Conservation (phyloP, 2,113 vertebrate genomes). For the human (Homo sapiens) region DNA sequence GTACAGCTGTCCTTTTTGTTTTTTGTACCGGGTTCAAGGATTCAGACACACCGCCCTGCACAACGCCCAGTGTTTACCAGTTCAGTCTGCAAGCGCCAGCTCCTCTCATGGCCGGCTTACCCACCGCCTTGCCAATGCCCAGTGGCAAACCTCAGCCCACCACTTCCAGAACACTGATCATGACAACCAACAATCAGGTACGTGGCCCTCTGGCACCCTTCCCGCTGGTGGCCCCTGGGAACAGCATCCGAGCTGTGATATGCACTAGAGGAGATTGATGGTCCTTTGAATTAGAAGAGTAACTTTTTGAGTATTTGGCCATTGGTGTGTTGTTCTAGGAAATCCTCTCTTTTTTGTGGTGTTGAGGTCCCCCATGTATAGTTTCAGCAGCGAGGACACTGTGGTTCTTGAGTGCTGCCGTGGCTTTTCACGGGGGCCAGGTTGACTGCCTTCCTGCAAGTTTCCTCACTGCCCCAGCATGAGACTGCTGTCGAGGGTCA, state of each 20-base stretch:
- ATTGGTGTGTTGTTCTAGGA: background rate
- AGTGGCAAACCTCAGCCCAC: constrained; percentile 87
- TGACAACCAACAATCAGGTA: constrained; percentile 93
- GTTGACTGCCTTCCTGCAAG: fast-evolving
- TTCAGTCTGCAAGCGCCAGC: constrained; percentile 89
- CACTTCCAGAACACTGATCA: constrained; percentile 86
- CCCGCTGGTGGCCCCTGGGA: background rate
- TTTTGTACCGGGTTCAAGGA: constrained; percentile 85
- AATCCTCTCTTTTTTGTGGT: background rate
- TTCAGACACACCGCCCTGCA: constrained; percentile 93
- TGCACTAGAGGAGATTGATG: fast-evolving
- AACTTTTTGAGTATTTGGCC: background rate
- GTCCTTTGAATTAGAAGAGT: background rate
- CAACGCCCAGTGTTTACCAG: constrained; percentile 87
- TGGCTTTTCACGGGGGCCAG: background rate
- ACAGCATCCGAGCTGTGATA: fast-evolving
- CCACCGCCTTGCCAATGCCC: constrained; percentile 87
- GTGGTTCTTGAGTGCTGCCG: fast-evolving
- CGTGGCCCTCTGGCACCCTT: background rate
- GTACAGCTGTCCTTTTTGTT: constrained; percentile 51
- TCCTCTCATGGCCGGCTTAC: constrained; percentile 87
- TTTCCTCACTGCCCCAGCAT: fast-evolving
- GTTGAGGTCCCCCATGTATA: fast-evolving
- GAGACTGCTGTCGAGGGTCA: fast-evolving
- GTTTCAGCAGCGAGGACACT: too few species aligned